These are phyloP conservation scores for Enteromius viviparus DNA, from an alignment of 2,797 vertebrate genomes.

Conservation along the genomic window DNA sequence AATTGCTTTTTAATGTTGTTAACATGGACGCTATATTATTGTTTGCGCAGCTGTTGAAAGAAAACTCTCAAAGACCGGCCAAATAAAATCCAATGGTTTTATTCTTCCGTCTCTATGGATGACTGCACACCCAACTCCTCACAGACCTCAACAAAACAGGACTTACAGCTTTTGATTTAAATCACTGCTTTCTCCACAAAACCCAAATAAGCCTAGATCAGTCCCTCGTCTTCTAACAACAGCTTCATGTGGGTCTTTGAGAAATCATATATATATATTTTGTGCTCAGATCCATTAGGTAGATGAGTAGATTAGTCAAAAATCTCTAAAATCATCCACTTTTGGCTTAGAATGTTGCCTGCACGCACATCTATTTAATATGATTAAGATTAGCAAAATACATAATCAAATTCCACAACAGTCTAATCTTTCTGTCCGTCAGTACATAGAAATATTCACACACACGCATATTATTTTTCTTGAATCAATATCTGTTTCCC, in stretches of 20 bases:
- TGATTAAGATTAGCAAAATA: not conserved
- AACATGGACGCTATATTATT: constrained; percentile 74
- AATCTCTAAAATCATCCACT: constrained; percentile 2
- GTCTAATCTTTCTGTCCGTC: not conserved
- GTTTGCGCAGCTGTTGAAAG: constrained; percentile 79
- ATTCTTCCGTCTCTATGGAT: constrained; percentile 43
- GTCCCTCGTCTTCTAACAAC: constrained; percentile 14
- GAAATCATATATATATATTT: not conserved
- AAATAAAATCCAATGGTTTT: constrained; percentile 53
- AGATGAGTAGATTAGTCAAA: constrained; percentile 4
- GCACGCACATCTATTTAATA: not conserved
- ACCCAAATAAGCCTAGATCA: constrained; percentile 41
- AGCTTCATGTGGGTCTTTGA: constrained; percentile 6
- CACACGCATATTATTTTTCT: constrained; percentile 13
- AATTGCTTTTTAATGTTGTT: constrained; percentile 83
- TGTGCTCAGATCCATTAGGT: constrained; percentile 17
- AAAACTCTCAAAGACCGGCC: constrained; percentile 47
- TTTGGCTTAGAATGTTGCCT: not conserved
- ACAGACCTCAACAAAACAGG: constrained; percentile 50
- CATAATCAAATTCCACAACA: constrained; percentile 19
- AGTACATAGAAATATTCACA: constrained; percentile 20
- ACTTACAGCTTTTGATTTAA: constrained; percentile 62
- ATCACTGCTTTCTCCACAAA: constrained; percentile 40
- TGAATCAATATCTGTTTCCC: constrained; percentile 21
- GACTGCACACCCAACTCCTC: constrained; percentile 39